phyloP scores from a whole-genome alignment of 2,113 vertebrate genomes.

The Cyrtonyx montezumae region DNA sequence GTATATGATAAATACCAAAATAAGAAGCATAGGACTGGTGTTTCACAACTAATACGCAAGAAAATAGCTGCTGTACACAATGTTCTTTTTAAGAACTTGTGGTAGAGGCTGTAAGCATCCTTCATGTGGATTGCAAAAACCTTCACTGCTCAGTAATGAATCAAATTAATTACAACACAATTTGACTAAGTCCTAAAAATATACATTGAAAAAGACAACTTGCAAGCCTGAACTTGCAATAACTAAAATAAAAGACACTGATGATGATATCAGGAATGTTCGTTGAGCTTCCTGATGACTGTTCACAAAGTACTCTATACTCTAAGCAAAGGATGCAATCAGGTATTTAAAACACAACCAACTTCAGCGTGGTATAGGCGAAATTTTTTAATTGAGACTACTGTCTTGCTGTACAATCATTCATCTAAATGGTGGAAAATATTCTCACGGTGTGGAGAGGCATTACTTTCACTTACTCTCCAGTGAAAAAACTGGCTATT shows the following conservation, averaged over 20 bases:
- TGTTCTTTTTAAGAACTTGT: neutral
- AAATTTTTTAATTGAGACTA: neutral
- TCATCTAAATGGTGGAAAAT: neutral
- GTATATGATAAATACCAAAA: slow-evolving; percentile 1
- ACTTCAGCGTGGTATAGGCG: neutral
- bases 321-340: neutral
- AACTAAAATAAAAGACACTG: neutral
- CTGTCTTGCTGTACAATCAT: neutral
- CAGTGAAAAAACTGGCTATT: neutral
- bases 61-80: neutral
- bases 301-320: neutral
- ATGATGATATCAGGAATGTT: neutral
- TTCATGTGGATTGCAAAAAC: neutral
- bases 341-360: neutral
- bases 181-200: neutral
- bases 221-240: neutral
- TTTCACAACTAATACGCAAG: neutral
- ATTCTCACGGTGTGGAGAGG: neutral
- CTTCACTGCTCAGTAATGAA: slow-evolving; percentile 23
- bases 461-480: neutral
- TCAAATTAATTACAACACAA: slow-evolving; percentile 7
- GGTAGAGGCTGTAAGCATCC: neutral
- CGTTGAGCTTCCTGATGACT: neutral
- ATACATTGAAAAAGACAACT: neutral
- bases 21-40: neutral